Evolutionary conservation across 2,888 invertebrate species (phyloP).

Genomic region (Punctoribates punctum): DNA sequence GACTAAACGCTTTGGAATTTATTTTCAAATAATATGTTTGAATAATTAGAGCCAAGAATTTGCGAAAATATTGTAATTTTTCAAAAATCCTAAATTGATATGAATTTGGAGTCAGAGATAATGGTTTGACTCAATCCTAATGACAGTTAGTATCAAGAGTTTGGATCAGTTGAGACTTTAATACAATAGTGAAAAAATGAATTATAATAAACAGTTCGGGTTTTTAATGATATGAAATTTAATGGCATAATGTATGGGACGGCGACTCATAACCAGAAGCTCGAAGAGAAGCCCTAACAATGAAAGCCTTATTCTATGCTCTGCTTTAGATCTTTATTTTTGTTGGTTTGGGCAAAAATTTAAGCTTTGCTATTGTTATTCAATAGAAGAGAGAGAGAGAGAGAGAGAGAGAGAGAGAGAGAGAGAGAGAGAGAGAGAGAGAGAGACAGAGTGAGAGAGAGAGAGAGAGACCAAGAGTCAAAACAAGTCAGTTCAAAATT

Average conservation of each 20-base stretch:
- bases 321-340: neutral
- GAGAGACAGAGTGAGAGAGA: neutral
- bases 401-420: neutral
- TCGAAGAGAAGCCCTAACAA: conserved; percentile 7
- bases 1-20: neutral
- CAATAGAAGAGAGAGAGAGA: no score
- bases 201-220: conserved; percentile 2
- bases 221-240: conserved; percentile 14
- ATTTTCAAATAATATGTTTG: neutral
- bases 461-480: neutral
- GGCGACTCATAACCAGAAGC: neutral
- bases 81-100: neutral
- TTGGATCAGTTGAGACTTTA: neutral
- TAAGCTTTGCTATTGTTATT: no score
- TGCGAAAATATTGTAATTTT: neutral
- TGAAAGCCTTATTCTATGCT: neutral
- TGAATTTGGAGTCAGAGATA: neutral
- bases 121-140: neutral
- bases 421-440: neutral
- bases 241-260: conserved; percentile 1
- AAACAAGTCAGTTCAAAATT: neutral
- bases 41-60: neutral
- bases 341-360: no score
- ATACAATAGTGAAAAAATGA: neutral
- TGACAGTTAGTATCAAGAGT: neutral